Percentiles rank a stretch among this genome's conserved stretches.
phyloP scores from a whole-genome alignment of 2,888 invertebrate genomes.

The Dryobotodes eremita region DNA sequence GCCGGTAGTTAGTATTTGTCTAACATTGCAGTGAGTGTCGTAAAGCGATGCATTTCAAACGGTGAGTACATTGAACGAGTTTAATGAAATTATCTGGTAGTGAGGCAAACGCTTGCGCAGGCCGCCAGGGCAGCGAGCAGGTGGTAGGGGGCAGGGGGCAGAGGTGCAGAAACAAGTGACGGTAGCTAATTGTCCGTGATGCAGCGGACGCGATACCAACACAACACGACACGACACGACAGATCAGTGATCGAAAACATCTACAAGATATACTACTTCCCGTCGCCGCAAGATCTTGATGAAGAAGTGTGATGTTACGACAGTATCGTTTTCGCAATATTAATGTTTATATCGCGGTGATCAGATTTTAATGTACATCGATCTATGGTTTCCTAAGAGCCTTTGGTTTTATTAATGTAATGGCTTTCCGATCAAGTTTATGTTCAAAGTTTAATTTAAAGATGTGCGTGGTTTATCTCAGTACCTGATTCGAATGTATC shows the following conservation, averaged over 20 bases:
- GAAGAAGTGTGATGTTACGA: background rate
- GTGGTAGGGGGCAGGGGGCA: background rate
- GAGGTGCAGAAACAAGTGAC: conserved; percentile 18
- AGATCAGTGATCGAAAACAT: background rate
- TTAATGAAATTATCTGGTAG: conserved; percentile 51
- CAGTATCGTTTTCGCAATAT: conserved; percentile 1
- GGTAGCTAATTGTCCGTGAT: conserved; percentile 4
- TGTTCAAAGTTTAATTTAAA: background rate
- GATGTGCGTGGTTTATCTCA: background rate
- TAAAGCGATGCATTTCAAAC: conserved; percentile 33
- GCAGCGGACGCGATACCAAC: background rate
- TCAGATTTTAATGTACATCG: background rate
- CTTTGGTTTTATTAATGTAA: background rate
- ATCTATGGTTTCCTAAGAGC: background rate
- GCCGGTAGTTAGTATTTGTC: background rate
- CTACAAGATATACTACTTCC: no score
- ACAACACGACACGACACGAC: background rate
- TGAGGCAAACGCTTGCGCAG: conserved; percentile 47
- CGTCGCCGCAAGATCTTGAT: background rate
- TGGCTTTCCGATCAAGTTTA: background rate
- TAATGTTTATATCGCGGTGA: background rate
- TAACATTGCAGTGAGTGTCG: conserved; percentile 35
- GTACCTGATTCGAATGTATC: conserved; percentile 23
- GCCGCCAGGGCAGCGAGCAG: background rate
- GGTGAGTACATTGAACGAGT: conserved; percentile 19